phyloP scores from a whole-genome alignment of 2,888 invertebrate genomes.

The Volucella zonaria region DNA sequence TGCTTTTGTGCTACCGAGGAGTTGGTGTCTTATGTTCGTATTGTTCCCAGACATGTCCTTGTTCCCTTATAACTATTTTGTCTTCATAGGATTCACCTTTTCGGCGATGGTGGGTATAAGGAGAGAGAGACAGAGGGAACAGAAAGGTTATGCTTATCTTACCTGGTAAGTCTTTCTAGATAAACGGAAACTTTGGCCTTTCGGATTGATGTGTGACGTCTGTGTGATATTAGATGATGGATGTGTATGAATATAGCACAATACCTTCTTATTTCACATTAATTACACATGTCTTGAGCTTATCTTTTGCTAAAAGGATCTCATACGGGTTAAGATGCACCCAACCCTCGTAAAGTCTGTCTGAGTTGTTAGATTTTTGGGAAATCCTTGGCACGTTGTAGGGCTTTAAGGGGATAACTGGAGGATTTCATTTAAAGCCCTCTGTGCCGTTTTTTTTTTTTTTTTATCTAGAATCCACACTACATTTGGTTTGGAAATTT shows the following conservation, averaged over 20 bases:
- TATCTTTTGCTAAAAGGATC: constrained; percentile 12
- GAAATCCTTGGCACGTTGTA: neutral
- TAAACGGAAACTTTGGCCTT: constrained; percentile 32
- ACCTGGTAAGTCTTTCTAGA: constrained; percentile 34
- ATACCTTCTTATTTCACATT: constrained; percentile 19
- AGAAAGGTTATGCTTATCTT: constrained; percentile 40
- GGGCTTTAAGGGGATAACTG: neutral
- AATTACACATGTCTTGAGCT: constrained; percentile 47
- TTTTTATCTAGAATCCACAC: constrained; percentile 35
- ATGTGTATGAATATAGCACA: constrained; percentile 20
- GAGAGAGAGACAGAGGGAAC: neutral
- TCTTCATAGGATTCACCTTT: constrained; percentile 21
- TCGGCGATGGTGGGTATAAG: constrained; percentile 5
- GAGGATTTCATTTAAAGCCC: neutral
- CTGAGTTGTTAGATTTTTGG: neutral
- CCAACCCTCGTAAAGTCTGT: neutral
- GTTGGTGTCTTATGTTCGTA: constrained; percentile 7
- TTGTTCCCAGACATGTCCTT: constrained; percentile 23
- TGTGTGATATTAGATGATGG: constrained; percentile 49
- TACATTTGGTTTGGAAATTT: constrained; percentile 21
- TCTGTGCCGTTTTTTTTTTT: too few species aligned
- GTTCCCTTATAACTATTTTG: constrained; percentile 35
- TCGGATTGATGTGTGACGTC: constrained; percentile 52
- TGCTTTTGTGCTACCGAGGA: neutral
- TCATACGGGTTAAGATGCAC: neutral